phyloP scores from a whole-genome alignment of 2,797 vertebrate genomes.

The Tauraco hartlaubi region DNA sequence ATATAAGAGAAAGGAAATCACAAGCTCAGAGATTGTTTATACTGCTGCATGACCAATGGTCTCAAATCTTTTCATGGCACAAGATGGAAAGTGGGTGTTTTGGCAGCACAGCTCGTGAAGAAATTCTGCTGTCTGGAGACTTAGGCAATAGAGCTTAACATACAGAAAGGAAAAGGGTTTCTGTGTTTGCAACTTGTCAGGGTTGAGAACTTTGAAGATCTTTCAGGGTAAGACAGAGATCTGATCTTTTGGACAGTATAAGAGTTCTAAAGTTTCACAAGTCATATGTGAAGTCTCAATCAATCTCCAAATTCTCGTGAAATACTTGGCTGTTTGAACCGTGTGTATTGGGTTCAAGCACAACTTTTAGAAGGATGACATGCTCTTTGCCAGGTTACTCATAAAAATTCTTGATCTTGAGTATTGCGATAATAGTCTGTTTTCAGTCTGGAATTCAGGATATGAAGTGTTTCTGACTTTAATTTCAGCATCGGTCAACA shows the following conservation, averaged over 20 bases:
- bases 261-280: neutral
- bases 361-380: neutral
- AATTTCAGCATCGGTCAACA: conserved; percentile 46
- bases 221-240: neutral
- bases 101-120: neutral
- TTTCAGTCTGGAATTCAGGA: neutral
- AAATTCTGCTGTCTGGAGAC: neutral
- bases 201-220: neutral
- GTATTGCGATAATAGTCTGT: neutral
- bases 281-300: neutral
- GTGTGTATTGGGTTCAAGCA: neutral
- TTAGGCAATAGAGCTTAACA: neutral
- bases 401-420: neutral
- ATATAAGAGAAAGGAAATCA: neutral
- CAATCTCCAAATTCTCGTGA: neutral
- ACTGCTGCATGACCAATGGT: neutral
- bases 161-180: neutral
- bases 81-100: neutral
- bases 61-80: neutral
- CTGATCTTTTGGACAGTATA: neutral
- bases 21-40: neutral
- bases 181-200: neutral
- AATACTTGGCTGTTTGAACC: neutral
- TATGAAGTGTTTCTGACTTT: neutral
- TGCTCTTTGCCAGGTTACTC: neutral